Conservation (phyloP, 2,888 invertebrate species). For the Alentia gelatinosa region DNA sequence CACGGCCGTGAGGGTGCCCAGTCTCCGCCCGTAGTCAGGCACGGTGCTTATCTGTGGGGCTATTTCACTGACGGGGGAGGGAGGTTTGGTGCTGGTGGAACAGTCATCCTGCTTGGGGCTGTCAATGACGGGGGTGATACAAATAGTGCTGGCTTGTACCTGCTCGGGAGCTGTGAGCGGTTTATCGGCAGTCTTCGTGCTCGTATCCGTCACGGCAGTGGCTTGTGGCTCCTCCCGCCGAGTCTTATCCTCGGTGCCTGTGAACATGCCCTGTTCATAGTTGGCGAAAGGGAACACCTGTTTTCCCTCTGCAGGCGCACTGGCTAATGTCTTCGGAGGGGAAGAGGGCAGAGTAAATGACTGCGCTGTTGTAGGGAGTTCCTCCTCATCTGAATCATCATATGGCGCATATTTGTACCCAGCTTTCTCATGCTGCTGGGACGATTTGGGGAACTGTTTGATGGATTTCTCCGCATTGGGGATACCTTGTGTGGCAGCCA, state of each 20-base stretch:
- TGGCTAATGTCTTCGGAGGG: not conserved
- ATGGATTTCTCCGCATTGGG: not conserved
- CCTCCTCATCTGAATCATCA: not conserved
- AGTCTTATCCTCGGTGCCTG: not conserved
- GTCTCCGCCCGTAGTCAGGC: not conserved
- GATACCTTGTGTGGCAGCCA: not conserved
- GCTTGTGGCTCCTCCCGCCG: slow-evolving; percentile 1
- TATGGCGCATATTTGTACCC: not conserved
- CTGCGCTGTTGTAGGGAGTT: not conserved
- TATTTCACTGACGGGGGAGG: not conserved
- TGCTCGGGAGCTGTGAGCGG: not conserved
- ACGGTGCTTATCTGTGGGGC: not conserved
- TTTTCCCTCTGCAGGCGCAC: not conserved
- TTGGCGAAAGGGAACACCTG: not conserved
- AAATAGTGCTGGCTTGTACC: slow-evolving; percentile 41
- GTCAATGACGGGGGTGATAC: slow-evolving; percentile 27
- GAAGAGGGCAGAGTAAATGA: not conserved
- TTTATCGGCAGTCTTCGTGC: not conserved
- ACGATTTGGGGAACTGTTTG: not conserved
- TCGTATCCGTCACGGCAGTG: not conserved
- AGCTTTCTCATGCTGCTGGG: slow-evolving; percentile 8
- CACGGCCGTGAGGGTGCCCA: not conserved
- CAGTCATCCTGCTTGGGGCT: slow-evolving; percentile 16
- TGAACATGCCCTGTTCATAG: not conserved
- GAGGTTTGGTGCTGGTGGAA: not conserved